Percentiles rank a stretch among this genome's conserved stretches.
Evolutionary conservation across 2,888 invertebrate species (phyloP).

Genomic region (Agrotis segetum): DNA sequence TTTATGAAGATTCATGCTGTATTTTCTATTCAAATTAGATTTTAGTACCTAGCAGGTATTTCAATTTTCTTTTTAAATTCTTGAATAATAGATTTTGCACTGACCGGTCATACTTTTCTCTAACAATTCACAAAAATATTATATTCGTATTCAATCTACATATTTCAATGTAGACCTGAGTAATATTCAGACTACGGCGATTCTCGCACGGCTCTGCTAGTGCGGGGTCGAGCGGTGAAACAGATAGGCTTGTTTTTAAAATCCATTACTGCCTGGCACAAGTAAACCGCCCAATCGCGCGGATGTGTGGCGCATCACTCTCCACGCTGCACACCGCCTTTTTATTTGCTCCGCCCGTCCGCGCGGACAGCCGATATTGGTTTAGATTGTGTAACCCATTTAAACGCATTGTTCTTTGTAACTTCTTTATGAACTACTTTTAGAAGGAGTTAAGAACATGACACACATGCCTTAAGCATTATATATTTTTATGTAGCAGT

Average conservation of each 20-base stretch:
- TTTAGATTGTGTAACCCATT: too few species aligned
- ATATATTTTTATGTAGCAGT: too few species aligned
- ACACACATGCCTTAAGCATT: neutral
- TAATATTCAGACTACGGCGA: neutral
- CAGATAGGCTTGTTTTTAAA: too few species aligned
- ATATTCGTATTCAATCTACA: neutral
- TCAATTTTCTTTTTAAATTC: neutral
- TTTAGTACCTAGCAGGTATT: neutral
- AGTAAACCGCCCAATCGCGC: too few species aligned
- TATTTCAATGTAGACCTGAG: neutral
- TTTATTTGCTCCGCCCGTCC: too few species aligned
- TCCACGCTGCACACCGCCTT: too few species aligned
- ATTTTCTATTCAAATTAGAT: constrained; percentile 1
- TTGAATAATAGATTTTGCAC: neutral
- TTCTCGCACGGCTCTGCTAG: too few species aligned
- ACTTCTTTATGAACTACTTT: constrained; percentile 5
- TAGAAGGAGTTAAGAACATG: constrained; percentile 15
- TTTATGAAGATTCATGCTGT: neutral
- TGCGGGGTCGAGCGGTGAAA: too few species aligned
- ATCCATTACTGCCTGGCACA: too few species aligned
- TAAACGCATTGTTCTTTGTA: constrained; percentile 7
- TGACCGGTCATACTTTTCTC: neutral
- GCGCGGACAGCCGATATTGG: too few species aligned
- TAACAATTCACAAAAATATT: too few species aligned
- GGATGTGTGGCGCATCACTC: too few species aligned